Evolutionary conservation across 1,140 invertebrate genomes (phyloP), one percentile per base, ranked within the genome.

Genomic region (Mya arenaria): DNA sequence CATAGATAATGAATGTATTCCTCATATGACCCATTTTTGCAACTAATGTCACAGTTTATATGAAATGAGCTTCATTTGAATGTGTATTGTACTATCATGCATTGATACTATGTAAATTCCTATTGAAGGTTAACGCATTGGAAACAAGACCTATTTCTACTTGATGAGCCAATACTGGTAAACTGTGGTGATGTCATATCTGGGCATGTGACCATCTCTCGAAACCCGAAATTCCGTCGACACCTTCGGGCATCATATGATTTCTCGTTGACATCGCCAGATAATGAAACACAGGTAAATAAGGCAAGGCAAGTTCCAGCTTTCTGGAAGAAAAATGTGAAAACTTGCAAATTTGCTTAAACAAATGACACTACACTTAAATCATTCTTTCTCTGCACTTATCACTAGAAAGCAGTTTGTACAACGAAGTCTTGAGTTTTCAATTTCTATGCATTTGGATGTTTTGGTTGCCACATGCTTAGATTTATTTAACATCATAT

Each of bases 211-310:
- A 79, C 52, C 36, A 44, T 87, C 0, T 48, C 36, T 52, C 77
- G 86, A 32, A 81, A 87, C 72, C 56, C 36, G 30, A 79, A 86
- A 44, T 87, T 78, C 77, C 63, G 84, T n/a, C 23, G 84, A 36
- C 86, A 87, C 69, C 56, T 85, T 19, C 58, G 62, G 13, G 81
- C 73, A 30, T 34, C 32, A 4, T 48, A 30, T 52, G 23, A 60
- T 25, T 48, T 75, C 32, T 23, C 52, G 25, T 30, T 72, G 1
- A 6, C 10, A 6, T 72, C 69, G 41, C 48, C 48, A 58, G 15
- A 56, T 58, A 37, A 23, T 36, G n/a, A n/a, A n/a, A n/a, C n/a
- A n/a, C n/a, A n/a, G n/a, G n/a, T n/a, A n/a, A n/a, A n/a, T n/a
- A n/a, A n/a, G n/a, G n/a, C n/a, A n/a, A n/a, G n/a, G n/a, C n/a